Base-by-base conservation (phyloP, 2,888 invertebrate genomes). In the Thyatira batis region DNA sequence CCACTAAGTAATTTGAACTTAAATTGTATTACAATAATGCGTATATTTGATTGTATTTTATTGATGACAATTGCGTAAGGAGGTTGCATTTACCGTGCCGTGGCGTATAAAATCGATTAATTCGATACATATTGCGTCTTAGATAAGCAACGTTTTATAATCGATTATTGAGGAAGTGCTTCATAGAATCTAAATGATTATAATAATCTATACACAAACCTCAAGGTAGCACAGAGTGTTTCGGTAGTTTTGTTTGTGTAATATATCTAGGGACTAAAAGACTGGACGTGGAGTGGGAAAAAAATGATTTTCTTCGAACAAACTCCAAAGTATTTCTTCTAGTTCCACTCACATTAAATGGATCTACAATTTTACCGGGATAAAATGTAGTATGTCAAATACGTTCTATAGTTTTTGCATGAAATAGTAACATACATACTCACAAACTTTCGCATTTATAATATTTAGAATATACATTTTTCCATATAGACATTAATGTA, bases 91-190 rank as follows among this genome's bases (percentile, higher is more conserved):
- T 17, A n/a, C n/a, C 48, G 27, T 11, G 17, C 27, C 27, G 48
- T 20, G 17, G 8, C 45, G 30, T 27, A 30, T 1, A 39, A 27
- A 43, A 49, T 53, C 49, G 53, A 53, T 53, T 49, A 49, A 20
- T 23, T 46, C 44, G 45, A 53, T 49, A 48, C 27, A 28, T 44
- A 49, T 17, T 49, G 21, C 28, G 27, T n/a, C 43, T 10, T n/a
- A 33, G 53, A 53, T 53, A 49, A 53, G 28, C 28, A 27, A 51
- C 13, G 20, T 52, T 49, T 49, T 53, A 48, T 27, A 17, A 20
- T 4, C 17, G 48, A 48, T 48, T 48, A 27, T 48, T 27, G 21
- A 48, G 46, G 46, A 23, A 46, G 13, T 46, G 39, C n/a, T 17
- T 6, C 6, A 17, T 2, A 2, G 23, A 23, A 6, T 23, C 3